Base-by-base conservation (phyloP, 92 coral and sea anemone species). In the Palythoa grandiflora region DNA sequence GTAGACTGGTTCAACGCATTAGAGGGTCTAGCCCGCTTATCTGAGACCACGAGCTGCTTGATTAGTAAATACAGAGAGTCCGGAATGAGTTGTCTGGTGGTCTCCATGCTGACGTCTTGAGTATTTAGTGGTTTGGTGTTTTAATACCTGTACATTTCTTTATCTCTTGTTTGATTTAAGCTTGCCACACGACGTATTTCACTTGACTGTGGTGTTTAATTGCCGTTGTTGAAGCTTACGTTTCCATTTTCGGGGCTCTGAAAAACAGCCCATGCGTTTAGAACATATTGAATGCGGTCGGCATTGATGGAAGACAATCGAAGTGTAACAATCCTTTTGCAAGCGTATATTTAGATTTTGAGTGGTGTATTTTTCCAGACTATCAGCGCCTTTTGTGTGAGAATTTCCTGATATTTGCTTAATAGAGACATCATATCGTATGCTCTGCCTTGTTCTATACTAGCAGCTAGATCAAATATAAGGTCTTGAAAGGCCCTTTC, bases 111-210 rank as follows among this genome's bases (percentile, higher is more conserved):
- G 71, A 90, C 75, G 55, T 90, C 89, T 78, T 85, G 73, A 2
- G 87, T 66, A 60, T 86, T 86, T 2, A 90, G 81, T 14, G 91
- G 91, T 72, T 48, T 89, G 84, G 83, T 83, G 21, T 61, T n/a
- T n/a, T 54, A 74, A 89, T 73, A 2, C 91, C 84, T 73, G 85
- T 74, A 37, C 85, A 60, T 87, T 76, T 87, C 68, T 19, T 87
- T 65, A 87, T 77, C 78, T 73, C 55, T 73, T 76, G 84, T 44
- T 77, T 87, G 75, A 86, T 86, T n/a, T 40, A 73, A 75, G 65
- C 89, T 86, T 86, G 89, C 89, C 14, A 86, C 76, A 9, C 77
- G 84, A 87, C 44, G 85, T 87, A 77, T 87, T 87, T 87, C 89
- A 77, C 78, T 66, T 9, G 84, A 78, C 78, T 87, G 89, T 48